Base-by-base conservation (phyloP, 2,113 vertebrate species). In the Cryptomyrus ogoouensis region DNA sequence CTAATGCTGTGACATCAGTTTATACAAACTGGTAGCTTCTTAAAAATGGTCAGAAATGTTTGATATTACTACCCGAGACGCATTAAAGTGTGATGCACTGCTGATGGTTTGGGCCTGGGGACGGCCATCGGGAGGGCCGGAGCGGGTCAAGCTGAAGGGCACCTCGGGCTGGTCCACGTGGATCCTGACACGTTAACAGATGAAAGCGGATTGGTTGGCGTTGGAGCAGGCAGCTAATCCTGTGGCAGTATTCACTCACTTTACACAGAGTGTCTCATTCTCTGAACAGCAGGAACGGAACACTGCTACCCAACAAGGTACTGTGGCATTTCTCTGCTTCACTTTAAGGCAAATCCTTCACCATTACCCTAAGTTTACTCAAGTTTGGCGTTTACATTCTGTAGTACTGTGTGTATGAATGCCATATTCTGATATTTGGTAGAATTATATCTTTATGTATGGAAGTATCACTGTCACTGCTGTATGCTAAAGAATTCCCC, bases 91-190 rank as follows among this genome's bases (percentile, higher is more conserved):
- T n/a, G 8, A n/a, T n/a, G 1, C 17, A 10, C 2, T 3, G 7
- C 39, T 47, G 83, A 47, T 47, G 6, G 44, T 84, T 12, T 47
- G 44, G 39, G 83, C 5, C 44, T 17, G 74, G 74, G 2, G 35
- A 19, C 15, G n/a, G n/a, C n/a, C n/a, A n/a, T n/a, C n/a, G n/a
- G 21, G 47, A 19, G 49, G 44, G 6, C n/a, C 5, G 35, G 24
- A 80, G n/a, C 0, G 80, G 62, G 83, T 46, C 42, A 21, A 88
- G 35, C 88, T 91, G 94, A 95, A 96, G 94, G 94, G 47, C 94
- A 39, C 27, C 24, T 1, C 0, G 24, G 86, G 39, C 31, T 5
- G 35, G 86, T 27, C 39, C 31, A 27, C 87, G 42, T 42, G 5
- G 87, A 24, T 24, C 52, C 50, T 13, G 87, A 44, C 52, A 42